Conservation (phyloP, 1,140 invertebrate species). For the Drosophila bifasciata region DNA sequence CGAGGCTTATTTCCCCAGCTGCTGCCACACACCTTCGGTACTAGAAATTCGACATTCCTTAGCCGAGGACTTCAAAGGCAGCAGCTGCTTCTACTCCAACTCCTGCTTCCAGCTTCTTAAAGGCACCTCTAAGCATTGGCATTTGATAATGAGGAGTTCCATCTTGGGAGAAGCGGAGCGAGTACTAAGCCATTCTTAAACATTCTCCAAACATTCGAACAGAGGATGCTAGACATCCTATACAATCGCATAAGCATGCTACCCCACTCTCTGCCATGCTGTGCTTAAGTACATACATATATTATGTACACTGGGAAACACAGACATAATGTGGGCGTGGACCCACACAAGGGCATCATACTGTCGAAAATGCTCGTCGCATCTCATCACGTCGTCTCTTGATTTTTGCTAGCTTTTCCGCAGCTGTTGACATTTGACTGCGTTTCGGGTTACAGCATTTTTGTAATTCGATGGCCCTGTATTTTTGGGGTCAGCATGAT, state of each 20-base stretch:
- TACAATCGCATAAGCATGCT: slow-evolving; percentile 23
- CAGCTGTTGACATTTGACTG: slow-evolving; percentile 70
- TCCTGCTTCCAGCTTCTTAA: not conserved
- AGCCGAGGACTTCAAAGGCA: slow-evolving; percentile 66
- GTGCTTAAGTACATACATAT: too few relatives aligned
- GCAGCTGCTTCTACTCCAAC: slow-evolving; percentile 36
- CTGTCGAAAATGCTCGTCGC: slow-evolving; percentile 34
- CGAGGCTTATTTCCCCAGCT: too few relatives aligned
- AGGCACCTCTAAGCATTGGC: slow-evolving; percentile 9
- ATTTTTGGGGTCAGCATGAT: slow-evolving; percentile 23
- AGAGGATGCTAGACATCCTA: slow-evolving; percentile 10
- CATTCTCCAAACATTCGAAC: not conserved
- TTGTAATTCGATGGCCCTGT: slow-evolving; percentile 10
- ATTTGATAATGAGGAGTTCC: slow-evolving; percentile 63
- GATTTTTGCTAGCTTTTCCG: slow-evolving; percentile 13
- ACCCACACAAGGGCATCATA: slow-evolving; percentile 42
- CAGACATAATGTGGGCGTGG: slow-evolving; percentile 54
- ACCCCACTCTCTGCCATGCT: too few relatives aligned
- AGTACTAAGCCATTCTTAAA: slow-evolving; percentile 37
- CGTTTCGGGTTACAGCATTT: slow-evolving; percentile 36
- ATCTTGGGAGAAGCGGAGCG: slow-evolving; percentile 39
- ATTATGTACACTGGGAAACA: not conserved
- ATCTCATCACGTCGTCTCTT: slow-evolving; percentile 2
- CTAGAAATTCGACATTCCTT: slow-evolving; percentile 24
- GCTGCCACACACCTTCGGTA: slow-evolving; percentile 5